Conservation (phyloP, 2,888 invertebrate genomes). For the Campoplex nolae region DNA sequence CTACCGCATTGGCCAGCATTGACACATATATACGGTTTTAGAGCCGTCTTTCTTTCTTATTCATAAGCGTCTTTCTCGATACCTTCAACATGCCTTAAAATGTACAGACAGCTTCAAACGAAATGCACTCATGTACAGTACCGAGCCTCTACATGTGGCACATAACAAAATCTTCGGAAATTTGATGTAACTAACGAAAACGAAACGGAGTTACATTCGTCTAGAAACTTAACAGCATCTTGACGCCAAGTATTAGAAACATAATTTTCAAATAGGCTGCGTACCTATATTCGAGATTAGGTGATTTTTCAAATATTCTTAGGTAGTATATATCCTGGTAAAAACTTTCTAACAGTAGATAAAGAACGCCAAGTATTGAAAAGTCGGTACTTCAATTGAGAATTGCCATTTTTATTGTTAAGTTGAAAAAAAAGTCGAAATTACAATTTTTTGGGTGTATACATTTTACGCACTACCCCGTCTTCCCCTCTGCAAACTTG, state of each 20-base stretch:
- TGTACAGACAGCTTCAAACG: constrained; percentile 19
- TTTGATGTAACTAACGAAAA: constrained; percentile 61
- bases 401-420: too few species aligned
- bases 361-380: too few species aligned
- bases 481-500: not conserved
- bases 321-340: too few species aligned
- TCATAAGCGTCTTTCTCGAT: constrained; percentile 29
- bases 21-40: constrained; percentile 17
- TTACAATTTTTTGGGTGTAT: too few species aligned
- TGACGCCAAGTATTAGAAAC: too few species aligned
- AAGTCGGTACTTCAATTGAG: too few species aligned
- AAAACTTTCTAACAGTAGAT: too few species aligned
- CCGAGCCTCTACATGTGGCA: constrained; percentile 27
- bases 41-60: constrained; percentile 50
- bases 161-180: constrained; percentile 64
- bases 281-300: too few species aligned
- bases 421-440: too few species aligned
- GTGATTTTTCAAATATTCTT: too few species aligned
- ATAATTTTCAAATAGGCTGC: too few species aligned
- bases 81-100: constrained; percentile 32
- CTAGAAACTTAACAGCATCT: too few species aligned
- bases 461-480: constrained; percentile 4
- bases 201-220: not conserved
- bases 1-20: constrained; percentile 18
- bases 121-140: not conserved